Evolutionary conservation across 2,888 invertebrate species (phyloP), one percentile per base, ranked within the genome.

Genomic region (Empis stercorea): DNA sequence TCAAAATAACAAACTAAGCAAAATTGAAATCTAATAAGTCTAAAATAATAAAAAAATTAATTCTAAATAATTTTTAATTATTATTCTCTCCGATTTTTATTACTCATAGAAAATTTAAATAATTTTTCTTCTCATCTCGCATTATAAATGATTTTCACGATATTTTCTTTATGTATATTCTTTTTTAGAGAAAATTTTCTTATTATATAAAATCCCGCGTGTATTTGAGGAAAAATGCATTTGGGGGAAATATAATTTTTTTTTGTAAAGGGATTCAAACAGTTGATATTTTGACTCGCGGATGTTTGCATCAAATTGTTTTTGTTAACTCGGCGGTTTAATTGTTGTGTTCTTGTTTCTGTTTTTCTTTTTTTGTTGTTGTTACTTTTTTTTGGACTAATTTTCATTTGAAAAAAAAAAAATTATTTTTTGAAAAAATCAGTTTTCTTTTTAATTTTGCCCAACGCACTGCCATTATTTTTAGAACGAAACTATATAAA

Each of bases 261-360:
- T 56, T 57, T 56, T 55, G 46, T 51, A 56, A 59, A 51, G 51
- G 52, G 44, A 48, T 51, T 55, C 54, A 52, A 48, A 49, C 65
- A 65, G 65, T 66, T 65, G 61, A 58, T 59, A 61, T 65, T 63
- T 60, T 59, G 63, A 65, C 65, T 60, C 63, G 65, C 59, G 56
- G 59, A 65, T 59, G 62, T 60, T 57, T 56, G 58, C 59, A 61
- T 57, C 62, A 54, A 32, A 37, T 30, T 47, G 23, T 34, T 46
- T 15, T 45, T 38, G 27, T 37, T 20, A n/a, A 13, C 6, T 36
- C 36, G 36, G 36, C 36, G 36, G 36, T 40, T 42, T 15, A 27
- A 27, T 27, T 39, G 16, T 10, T 43, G 38, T n/a, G n/a, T n/a
- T 36, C 20, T 5, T 4, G 14, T 30, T 48, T 41, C 20, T 16